Conservation (phyloP, 2,797 vertebrate genomes). For the Sebastiscus albofasciatus region DNA sequence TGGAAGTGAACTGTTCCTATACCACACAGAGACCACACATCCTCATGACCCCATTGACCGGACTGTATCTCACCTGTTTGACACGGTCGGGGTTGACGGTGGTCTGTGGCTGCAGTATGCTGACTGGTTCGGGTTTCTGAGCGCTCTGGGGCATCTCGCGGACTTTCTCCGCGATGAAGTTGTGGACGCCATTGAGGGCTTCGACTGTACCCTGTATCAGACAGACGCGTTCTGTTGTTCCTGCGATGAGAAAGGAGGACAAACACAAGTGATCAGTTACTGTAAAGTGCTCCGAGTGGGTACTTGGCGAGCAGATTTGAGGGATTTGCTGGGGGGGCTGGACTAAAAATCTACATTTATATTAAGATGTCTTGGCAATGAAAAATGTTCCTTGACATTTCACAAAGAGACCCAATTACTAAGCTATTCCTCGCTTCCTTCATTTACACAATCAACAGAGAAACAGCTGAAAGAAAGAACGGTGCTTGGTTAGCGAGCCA, state of each 20-base stretch:
- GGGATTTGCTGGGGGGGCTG: constrained; percentile 14
- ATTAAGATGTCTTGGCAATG: constrained; percentile 40
- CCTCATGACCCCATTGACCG: neutral
- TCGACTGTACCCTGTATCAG: constrained; percentile 99
- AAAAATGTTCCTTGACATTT: constrained; percentile 55
- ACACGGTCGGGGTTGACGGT: constrained; percentile 98
- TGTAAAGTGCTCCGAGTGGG: constrained; percentile 6
- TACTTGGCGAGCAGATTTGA: constrained; percentile 36
- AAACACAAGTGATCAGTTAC: constrained; percentile 44
- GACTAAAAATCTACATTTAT: constrained; percentile 41
- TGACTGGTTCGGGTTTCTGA: constrained; percentile 98
- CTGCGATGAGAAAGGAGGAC: constrained; percentile 71
- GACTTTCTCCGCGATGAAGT: constrained; percentile 99
- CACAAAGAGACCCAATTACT: constrained; percentile 56
- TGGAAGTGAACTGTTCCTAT: constrained; percentile 35
- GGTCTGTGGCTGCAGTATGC: constrained; percentile 98
- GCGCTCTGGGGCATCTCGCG: constrained; percentile 99
- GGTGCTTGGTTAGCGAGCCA: constrained; percentile 64
- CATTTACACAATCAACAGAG: constrained; percentile 70
- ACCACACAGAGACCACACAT: constrained; percentile 24
- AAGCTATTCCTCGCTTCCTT: constrained; percentile 48
- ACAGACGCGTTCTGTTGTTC: constrained; percentile 98
- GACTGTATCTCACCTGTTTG: constrained; percentile 92
- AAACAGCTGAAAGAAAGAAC: constrained; percentile 73
- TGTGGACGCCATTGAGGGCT: constrained; percentile 98